Evolutionary conservation across 2,113 vertebrate species (phyloP).

Genomic region (Embiotoca jacksoni): DNA sequence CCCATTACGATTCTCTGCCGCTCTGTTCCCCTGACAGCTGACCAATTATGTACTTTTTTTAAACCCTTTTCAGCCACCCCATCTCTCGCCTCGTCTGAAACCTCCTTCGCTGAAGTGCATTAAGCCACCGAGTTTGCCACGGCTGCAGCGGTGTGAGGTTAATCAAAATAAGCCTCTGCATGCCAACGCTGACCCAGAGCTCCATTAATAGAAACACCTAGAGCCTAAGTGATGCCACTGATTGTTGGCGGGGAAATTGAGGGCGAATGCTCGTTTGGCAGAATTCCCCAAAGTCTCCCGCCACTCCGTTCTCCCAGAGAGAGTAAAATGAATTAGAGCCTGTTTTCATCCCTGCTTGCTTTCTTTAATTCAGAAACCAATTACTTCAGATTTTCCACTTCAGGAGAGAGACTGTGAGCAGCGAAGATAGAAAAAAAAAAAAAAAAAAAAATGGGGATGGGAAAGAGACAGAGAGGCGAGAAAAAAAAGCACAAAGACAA

Average conservation of each 20-base stretch:
- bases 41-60: conserved; percentile 67
- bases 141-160: conserved; percentile 54
- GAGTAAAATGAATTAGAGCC: conserved; percentile 75
- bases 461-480: conserved; percentile 38
- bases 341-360: conserved; percentile 78
- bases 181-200: conserved; percentile 51
- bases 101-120: conserved; percentile 45
- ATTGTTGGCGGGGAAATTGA: conserved; percentile 61
- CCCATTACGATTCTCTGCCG: conserved; percentile 53
- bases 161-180: conserved; percentile 61
- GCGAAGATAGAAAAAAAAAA: conserved; percentile 39
- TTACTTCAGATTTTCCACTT: conserved; percentile 87
- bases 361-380: conserved; percentile 86
- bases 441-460: conserved; percentile 38
- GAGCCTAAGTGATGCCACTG: conserved; percentile 43
- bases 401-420: conserved; percentile 71
- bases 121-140: conserved; percentile 40
- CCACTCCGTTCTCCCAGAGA: conserved; percentile 56
- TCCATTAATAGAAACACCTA: conserved; percentile 69
- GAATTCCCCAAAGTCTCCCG: conserved; percentile 55
- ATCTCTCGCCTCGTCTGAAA: conserved; percentile 39
- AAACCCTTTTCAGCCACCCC: conserved; percentile 47
- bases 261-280: conserved; percentile 39
- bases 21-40: conserved; percentile 52
- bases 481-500: conserved; percentile 63